A percentile compares a stretch with the other conserved stretches of the same genome.
Evolutionary conservation across 2,888 invertebrate genomes (phyloP).

Genomic region (Lissonota sp.): DNA sequence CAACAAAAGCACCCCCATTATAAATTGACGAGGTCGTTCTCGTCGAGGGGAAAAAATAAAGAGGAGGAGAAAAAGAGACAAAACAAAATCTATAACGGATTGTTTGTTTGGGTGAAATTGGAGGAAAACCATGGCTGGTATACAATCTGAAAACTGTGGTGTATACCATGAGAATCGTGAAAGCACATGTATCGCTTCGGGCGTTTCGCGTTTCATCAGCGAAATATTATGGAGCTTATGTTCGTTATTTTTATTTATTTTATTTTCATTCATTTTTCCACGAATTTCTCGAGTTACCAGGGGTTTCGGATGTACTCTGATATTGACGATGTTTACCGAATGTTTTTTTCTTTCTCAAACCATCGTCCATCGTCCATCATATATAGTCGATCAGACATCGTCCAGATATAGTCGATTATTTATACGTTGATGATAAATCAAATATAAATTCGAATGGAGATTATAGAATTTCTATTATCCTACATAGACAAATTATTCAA

Average conservation of each 20-base stretch:
- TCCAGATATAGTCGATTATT: constrained; percentile 35
- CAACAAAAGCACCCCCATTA: constrained; percentile 74
- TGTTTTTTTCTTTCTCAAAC: constrained; percentile 12
- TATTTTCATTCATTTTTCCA: background rate
- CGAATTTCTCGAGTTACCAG: constrained; percentile 7
- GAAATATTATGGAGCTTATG: constrained; percentile 29
- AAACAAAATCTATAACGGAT: constrained; percentile 75
- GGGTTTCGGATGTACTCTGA: background rate
- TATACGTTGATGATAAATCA: background rate
- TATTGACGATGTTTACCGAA: constrained; percentile 32
- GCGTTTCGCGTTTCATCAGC: constrained; percentile 57
- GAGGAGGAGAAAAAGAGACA: background rate
- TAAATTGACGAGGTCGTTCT: constrained; percentile 74
- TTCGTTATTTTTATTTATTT: constrained; percentile 16
- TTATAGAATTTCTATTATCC: no score
- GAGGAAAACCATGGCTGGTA: constrained; percentile 76
- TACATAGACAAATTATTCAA: no score
- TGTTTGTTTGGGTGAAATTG: constrained; percentile 79
- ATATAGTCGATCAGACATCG: no score
- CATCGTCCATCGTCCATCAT: no score
- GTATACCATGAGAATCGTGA: constrained; percentile 66
- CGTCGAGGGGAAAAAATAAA: background rate
- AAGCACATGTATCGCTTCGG: constrained; percentile 42
- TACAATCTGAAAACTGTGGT: constrained; percentile 57
- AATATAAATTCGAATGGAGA: background rate